A percentile compares a stretch with the other conserved stretches of the same genome.
phyloP scores from a whole-genome alignment of 1,140 invertebrate genomes.

The Elymnias hypermnestra region DNA sequence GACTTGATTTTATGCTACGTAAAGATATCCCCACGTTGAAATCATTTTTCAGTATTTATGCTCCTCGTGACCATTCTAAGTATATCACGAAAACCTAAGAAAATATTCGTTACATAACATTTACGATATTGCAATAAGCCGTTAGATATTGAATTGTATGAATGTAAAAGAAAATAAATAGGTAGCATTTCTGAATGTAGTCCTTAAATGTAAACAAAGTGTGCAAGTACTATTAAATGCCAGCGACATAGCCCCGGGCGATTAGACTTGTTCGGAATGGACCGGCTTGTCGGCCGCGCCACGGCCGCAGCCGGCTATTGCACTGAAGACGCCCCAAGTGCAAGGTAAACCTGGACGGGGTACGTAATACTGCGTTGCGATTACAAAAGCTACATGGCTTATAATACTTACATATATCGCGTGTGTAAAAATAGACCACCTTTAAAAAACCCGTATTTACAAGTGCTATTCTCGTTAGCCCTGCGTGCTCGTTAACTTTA shows the following conservation, averaged over 20 bases:
- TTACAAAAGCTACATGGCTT: constrained; percentile 31
- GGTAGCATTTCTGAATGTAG: background rate
- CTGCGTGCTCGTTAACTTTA: constrained; percentile 1
- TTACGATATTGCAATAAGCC: too few relatives aligned
- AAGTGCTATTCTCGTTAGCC: background rate
- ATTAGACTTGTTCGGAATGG: background rate
- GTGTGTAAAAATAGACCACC: constrained; percentile 1
- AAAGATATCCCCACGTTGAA: too few relatives aligned
- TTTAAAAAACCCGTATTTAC: constrained; percentile 1
- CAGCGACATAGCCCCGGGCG: background rate
- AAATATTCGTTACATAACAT: too few relatives aligned
- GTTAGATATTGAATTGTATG: too few relatives aligned
- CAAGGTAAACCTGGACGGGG: constrained; percentile 47
- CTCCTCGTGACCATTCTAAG: too few relatives aligned
- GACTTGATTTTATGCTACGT: too few relatives aligned
- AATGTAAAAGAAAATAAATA: too few relatives aligned
- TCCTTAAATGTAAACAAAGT: background rate
- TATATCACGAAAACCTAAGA: too few relatives aligned
- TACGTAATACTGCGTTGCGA: constrained; percentile 52
- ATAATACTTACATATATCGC: constrained; percentile 9
- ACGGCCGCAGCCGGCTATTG: constrained; percentile 49
- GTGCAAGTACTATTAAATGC: background rate
- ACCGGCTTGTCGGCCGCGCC: constrained; percentile 28
- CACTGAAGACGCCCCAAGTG: constrained; percentile 67
- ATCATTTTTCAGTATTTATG: too few relatives aligned